Conservation (phyloP, 2,888 invertebrate genomes). For the Lithophane ornitopus region DNA sequence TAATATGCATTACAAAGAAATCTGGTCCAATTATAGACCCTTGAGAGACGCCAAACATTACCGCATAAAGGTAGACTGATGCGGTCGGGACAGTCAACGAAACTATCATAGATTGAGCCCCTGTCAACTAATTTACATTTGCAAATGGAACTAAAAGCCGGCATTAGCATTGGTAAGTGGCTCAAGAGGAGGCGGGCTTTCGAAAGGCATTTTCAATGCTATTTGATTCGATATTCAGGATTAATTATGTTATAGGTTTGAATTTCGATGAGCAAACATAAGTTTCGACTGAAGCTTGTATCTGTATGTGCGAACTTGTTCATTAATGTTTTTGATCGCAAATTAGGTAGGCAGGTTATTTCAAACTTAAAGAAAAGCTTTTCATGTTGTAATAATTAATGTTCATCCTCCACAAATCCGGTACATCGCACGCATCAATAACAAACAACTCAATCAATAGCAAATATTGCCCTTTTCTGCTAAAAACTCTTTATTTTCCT, state of each 20-base stretch:
- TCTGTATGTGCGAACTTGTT: not conserved
- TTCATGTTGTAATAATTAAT: not conserved
- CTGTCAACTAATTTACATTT: conserved; percentile 83
- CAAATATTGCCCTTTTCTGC: conserved; percentile 46
- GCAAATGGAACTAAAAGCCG: conserved; percentile 85
- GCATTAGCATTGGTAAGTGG: conserved; percentile 83
- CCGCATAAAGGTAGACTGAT: conserved; percentile 49
- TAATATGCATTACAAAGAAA: conserved; percentile 55
- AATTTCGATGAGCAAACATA: conserved; percentile 62
- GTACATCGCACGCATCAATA: conserved; percentile 10
- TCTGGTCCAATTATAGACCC: conserved; percentile 59
- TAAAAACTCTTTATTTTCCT: conserved; percentile 60
- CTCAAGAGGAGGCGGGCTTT: conserved; percentile 76
- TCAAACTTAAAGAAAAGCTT: not conserved
- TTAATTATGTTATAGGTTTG: conserved; percentile 71
- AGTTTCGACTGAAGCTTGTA: conserved; percentile 22
- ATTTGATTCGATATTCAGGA: conserved; percentile 79
- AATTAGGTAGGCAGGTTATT: not conserved
- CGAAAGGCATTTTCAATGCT: conserved; percentile 80
- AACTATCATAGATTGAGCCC: conserved; percentile 77
- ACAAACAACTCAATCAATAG: conserved; percentile 23
- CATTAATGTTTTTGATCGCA: not conserved
- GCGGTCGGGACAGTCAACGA: conserved; percentile 59
- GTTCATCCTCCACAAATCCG: not conserved
- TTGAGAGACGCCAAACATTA: conserved; percentile 60